These are phyloP conservation scores for Istiophorus platypterus DNA, from an alignment of 2,113 vertebrate genomes.

Conservation along the genomic window DNA sequence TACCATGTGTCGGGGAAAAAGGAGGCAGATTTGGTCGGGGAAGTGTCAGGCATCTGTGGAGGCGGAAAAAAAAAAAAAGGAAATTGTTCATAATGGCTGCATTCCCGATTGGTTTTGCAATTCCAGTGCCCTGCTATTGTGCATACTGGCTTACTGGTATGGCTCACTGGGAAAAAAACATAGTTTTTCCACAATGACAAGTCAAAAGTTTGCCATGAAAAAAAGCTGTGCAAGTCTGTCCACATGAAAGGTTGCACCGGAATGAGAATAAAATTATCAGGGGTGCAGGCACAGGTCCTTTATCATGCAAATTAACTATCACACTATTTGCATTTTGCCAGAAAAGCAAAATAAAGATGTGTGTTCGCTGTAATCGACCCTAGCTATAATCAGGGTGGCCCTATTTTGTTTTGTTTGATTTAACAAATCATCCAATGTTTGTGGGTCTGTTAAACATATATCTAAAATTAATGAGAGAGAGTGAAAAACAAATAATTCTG, in stretches of 20 bases:
- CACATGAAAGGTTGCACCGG: conserved; percentile 12
- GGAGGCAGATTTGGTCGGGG: conserved; percentile 91
- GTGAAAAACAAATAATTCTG: conserved; percentile 15
- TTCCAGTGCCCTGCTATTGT: neutral
- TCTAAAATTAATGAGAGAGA: neutral
- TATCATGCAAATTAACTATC: conserved; percentile 8
- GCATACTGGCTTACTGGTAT: neutral
- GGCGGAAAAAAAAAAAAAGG: neutral
- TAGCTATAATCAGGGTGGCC: neutral
- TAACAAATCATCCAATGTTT: neutral
- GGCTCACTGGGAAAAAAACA: neutral
- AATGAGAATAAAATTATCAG: neutral
- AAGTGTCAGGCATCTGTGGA: conserved; percentile 91
- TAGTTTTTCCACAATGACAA: too few species aligned
- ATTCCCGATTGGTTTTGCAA: neutral
- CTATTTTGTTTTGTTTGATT: neutral
- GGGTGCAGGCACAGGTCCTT: neutral
- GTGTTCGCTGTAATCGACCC: too few species aligned
- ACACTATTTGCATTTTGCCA: too few species aligned
- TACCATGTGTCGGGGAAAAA: conserved; percentile 97
- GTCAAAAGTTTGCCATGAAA: neutral
- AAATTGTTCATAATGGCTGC: neutral
- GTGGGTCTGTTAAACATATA: too few species aligned
- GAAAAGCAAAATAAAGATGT: too few species aligned
- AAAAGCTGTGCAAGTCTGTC: neutral